Percentiles rank a stretch among this genome's conserved stretches.
phyloP scores from a whole-genome alignment of 2,797 vertebrate genomes.

The Mionectes olivaceus region DNA sequence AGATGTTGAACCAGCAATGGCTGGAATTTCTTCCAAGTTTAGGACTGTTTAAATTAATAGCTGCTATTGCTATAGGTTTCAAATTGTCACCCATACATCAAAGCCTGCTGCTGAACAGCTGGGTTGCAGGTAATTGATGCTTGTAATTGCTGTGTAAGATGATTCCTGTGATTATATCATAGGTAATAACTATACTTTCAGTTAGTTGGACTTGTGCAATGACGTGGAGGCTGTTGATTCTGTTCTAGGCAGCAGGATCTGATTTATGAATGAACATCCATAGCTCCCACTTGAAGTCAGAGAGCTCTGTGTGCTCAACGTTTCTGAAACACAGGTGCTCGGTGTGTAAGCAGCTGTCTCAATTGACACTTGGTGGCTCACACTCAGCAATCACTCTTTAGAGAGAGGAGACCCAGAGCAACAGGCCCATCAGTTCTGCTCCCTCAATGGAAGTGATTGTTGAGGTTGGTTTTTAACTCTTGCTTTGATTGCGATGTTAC shows the following conservation, averaged over 20 bases:
- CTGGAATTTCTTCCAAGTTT: not conserved
- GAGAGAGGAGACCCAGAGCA: not conserved
- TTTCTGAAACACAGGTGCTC: slow-evolving; percentile 6
- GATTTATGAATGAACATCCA: slow-evolving; percentile 44
- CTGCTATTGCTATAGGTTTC: not conserved
- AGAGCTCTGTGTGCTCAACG: not conserved
- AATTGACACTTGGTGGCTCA: not conserved
- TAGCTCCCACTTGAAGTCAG: slow-evolving; percentile 6
- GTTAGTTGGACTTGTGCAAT: not conserved
- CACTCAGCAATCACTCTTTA: not conserved
- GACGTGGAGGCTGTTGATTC: not conserved
- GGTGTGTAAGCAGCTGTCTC: not conserved
- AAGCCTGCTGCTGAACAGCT: slow-evolving; percentile 5
- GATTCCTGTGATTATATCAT: slow-evolving; percentile 25
- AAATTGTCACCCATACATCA: not conserved
- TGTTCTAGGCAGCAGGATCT: not conserved
- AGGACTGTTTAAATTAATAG: not conserved
- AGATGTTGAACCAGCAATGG: not conserved
- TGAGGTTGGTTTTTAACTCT: not conserved
- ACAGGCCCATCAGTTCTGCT: accelerated
- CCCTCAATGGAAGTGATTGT: not conserved
- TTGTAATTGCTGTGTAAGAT: not conserved
- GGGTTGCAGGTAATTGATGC: slow-evolving; percentile 21
- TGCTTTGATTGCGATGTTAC: accelerated
- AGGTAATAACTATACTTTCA: slow-evolving; percentile 14